Evolutionary conservation across 1,140 invertebrate species (phyloP).

Genomic region (Brachionus asplanchnoidis): DNA sequence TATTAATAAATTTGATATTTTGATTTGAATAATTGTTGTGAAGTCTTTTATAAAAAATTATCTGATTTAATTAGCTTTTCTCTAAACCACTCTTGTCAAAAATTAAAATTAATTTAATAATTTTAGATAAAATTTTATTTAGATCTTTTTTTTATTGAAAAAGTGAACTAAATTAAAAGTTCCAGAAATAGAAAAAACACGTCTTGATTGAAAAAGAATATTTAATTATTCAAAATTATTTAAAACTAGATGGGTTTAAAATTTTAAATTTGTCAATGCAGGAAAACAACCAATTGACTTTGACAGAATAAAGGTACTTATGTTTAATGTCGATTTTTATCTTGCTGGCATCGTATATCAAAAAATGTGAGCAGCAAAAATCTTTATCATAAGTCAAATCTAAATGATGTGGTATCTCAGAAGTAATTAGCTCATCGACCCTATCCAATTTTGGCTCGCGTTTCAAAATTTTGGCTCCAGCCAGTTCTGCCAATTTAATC

Average conservation of each 20-base stretch:
- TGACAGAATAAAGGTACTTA: neutral
- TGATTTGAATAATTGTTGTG: too few species aligned
- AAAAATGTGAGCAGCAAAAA: slow-evolving; percentile 23
- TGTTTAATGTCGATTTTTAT: neutral
- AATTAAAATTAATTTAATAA: too few species aligned
- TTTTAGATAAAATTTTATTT: too few species aligned
- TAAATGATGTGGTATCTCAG: slow-evolving; percentile 12
- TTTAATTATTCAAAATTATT: neutral
- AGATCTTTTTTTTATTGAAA: too few species aligned
- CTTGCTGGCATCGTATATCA: slow-evolving; percentile 16
- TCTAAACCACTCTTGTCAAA: too few species aligned
- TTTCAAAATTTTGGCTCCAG: slow-evolving; percentile 7
- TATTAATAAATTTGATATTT: too few species aligned
- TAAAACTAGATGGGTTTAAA: neutral
- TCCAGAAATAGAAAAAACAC: too few species aligned
- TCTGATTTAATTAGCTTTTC: too few species aligned
- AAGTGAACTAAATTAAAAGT: too few species aligned
- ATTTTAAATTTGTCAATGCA: slow-evolving; percentile 26
- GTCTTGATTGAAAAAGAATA: neutral
- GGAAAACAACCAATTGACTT: neutral
- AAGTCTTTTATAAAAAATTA: too few species aligned
- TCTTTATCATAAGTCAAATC: neutral
- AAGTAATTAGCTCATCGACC: slow-evolving; percentile 29
- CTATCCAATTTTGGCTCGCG: slow-evolving; percentile 38
- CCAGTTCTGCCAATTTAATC: neutral